These are phyloP conservation scores for Galago senegalensis DNA, from an alignment of 2,797 vertebrate species.

Conservation along the genomic window DNA sequence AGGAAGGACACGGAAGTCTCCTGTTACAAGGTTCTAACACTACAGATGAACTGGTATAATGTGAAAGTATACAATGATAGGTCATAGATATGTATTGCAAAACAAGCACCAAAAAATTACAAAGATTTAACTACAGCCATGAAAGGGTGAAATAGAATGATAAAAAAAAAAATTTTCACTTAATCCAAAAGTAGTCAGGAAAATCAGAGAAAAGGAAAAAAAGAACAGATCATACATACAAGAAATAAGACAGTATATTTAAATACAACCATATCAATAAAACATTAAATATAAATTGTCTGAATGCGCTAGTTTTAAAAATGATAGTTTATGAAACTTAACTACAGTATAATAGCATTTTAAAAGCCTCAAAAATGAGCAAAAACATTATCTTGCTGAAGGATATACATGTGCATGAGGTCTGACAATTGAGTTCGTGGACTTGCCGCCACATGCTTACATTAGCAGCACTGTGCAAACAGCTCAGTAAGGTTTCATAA, in stretches of 20 bases:
- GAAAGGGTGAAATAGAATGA: background rate
- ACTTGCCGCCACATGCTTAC: too few relatives aligned
- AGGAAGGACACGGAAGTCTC: background rate
- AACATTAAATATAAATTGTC: background rate
- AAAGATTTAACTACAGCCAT: slow-evolving; percentile 23
- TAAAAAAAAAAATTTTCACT: background rate
- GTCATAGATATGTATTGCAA: background rate
- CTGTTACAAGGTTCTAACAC: background rate
- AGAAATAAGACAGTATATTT: background rate
- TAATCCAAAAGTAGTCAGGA: slow-evolving; percentile 13
- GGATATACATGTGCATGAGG: background rate
- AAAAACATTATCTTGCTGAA: background rate
- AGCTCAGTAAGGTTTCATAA: too few relatives aligned
- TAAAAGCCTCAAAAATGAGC: slow-evolving; percentile 6
- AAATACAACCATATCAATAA: background rate
- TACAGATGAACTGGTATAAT: background rate
- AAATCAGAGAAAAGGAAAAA: background rate
- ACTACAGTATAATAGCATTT: background rate
- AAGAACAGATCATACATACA: background rate
- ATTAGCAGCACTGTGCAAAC: too few relatives aligned
- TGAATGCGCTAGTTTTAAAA: background rate
- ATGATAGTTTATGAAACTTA: background rate
- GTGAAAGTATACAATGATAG: background rate
- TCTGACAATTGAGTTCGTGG: too few relatives aligned
- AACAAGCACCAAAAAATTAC: background rate